Evolutionary conservation across 2,888 invertebrate species (phyloP), one percentile per base, ranked within the genome.

Genomic region (Cepaea hortensis): DNA sequence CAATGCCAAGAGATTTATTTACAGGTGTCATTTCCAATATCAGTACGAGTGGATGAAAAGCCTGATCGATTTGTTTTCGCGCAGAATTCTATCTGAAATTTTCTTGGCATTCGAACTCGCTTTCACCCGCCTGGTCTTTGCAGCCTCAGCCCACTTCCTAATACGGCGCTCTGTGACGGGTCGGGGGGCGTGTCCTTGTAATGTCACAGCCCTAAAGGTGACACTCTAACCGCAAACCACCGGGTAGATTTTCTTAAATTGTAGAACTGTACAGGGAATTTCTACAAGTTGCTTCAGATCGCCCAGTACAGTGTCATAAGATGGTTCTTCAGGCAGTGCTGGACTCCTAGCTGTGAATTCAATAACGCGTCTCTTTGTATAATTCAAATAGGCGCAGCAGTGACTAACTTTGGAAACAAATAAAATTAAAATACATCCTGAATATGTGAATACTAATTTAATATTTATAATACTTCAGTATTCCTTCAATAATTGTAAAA

Each of bases 21-120:
- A 72, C 86, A 86, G 83, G 82, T 82, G 83, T 83, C 77, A 77
- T 86, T 86, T 83, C 83, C 70, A 83, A 83, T 82, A 68, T 68
- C 61, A 65, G 20, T 62, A 18, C 20, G 65, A 61, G 65, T 83
- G 72, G 86, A 86, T 86, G 86, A 76, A 62, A 72, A 5, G 48
- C 68, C n/a, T 76, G 77, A 86, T 86, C 79, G 86, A 86, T 83
- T 83, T 79, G 61, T 75, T 72, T 86, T 9, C 62, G 50, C 11
- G 61, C 18, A 62, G 46, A 83, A 73, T 75, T 77, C 83, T 79
- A 62, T 35, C 76, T n/a, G 23, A 76, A 61, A 11, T 86, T 81
- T 79, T 62, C 55, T 48, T 81, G 35, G 9, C 55, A 65, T 81
- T 85, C 65, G 81, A 81, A 68, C 82, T 76, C 76, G 81, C 76